Evolutionary conservation across 2,797 vertebrate genomes (phyloP), one percentile per base, ranked within the genome.

Genomic region (Columba guinea): DNA sequence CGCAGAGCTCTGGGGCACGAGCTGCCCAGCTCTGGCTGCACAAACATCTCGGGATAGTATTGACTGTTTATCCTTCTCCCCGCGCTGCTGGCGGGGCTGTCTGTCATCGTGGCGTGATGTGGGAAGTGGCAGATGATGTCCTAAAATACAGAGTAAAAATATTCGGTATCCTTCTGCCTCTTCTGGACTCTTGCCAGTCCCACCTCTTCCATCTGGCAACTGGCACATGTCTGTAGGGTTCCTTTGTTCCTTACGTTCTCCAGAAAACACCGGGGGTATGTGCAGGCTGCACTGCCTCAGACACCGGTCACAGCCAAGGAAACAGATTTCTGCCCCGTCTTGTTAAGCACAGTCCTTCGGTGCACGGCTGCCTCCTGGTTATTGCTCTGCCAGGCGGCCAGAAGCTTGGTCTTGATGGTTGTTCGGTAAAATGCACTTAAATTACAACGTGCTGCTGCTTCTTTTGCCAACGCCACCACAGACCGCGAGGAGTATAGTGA

Each of bases 121-220:
- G 65, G 84, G 70, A 86, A 90, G 73, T 51, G 48, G 53, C 92
- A 95, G 89, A 95, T 95, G 81, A 86, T 88, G 51, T 51, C 89
- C 89, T 89, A 92, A 94, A 96, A 94, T 87, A 84, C 55, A 16
- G 51, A 58, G 44, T 84, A 84, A 94, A 96, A 96, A 93, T 89
- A 94, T 2, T 91, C 69, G 20, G 0, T 84, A 69, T 92, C 84
- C 86, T 92, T 81, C 92, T 96, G 90, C 77, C 44, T 87, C 39
- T 79, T 55, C 28, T 67, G 80, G 83, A 23, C 17, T 1, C 5
- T 21, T 90, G 83, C 86, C 88, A 90, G 69, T 58, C 80, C 88
- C 30, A n/a, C 79, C 73, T 79, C 94, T 39, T 90, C 92, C 76
- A 88, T 93, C 73, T 88, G 73, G 73, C 7, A 64, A 12, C 3